Evolutionary conservation across 2,888 invertebrate genomes (phyloP).

Genomic region (Gastrophysa polygoni): DNA sequence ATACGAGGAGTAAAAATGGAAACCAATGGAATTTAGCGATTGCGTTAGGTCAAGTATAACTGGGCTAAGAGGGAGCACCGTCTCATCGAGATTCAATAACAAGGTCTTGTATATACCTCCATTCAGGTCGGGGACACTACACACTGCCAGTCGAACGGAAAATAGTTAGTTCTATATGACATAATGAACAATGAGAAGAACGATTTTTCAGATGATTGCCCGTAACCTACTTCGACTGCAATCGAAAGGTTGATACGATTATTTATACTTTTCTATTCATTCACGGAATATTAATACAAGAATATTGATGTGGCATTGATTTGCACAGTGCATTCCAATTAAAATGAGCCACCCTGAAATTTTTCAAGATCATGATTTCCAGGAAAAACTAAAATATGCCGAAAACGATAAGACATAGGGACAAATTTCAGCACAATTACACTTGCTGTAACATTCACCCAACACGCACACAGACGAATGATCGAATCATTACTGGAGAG

Average conservation of each 20-base stretch:
- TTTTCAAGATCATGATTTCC: no score
- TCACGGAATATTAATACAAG: no score
- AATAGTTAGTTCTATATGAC: constrained; percentile 21
- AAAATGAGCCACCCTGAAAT: no score
- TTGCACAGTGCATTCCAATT: no score
- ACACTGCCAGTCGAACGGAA: constrained; percentile 30
- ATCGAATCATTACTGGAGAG: no score
- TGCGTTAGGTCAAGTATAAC: constrained; percentile 45
- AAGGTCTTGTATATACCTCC: constrained; percentile 35
- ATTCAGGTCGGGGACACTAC: constrained; percentile 41
- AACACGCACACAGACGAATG: no score
- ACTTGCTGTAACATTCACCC: no score
- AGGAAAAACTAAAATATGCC: no score
- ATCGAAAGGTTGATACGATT: neutral
- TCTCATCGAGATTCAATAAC: constrained; percentile 36
- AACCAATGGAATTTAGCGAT: constrained; percentile 33
- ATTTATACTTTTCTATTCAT: no score
- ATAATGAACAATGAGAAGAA: constrained; percentile 29
- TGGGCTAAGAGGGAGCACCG: constrained; percentile 40
- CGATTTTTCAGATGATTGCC: neutral
- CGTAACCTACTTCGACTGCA: neutral
- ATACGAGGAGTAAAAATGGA: constrained; percentile 15
- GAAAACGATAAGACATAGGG: no score
- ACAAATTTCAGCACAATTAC: no score
- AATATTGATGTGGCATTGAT: no score